Conservation (phyloP, 2,888 invertebrate species). For the Eristalis tenax region DNA sequence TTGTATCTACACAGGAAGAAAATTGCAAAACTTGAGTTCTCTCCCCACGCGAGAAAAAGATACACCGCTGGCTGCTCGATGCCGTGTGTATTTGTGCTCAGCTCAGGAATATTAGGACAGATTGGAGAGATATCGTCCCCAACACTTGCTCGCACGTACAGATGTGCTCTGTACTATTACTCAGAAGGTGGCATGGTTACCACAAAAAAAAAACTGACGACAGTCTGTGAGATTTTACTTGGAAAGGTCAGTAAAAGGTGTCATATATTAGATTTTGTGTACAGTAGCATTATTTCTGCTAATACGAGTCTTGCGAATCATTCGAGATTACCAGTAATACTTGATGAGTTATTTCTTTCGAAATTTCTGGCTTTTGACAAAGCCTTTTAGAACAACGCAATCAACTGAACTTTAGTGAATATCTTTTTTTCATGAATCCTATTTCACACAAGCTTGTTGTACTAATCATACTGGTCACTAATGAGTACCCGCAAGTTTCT, state of each 20-base stretch:
- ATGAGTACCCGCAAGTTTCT: no score
- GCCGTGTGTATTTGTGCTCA: constrained; percentile 53
- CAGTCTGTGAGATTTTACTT: background rate
- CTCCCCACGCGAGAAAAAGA: constrained; percentile 66
- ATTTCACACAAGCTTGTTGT: no score
- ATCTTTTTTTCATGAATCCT: no score
- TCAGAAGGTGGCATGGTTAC: constrained; percentile 28
- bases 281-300: no score
- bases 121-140: constrained; percentile 60
- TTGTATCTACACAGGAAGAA: constrained; percentile 70
- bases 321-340: no score
- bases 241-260: background rate
- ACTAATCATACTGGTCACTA: no score
- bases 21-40: constrained; percentile 64
- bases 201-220: background rate
- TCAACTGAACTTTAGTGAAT: no score
- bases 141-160: constrained; percentile 17
- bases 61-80: constrained; percentile 52
- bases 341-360: no score
- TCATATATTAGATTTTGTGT: no score
- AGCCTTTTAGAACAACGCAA: no score
- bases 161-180: constrained; percentile 41
- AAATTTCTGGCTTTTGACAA: no score
- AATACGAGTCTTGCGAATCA: no score
- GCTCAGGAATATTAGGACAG: constrained; percentile 59